Base-by-base conservation (phyloP, 2,113 vertebrate genomes). In the Corythoichthys haematopterus region DNA sequence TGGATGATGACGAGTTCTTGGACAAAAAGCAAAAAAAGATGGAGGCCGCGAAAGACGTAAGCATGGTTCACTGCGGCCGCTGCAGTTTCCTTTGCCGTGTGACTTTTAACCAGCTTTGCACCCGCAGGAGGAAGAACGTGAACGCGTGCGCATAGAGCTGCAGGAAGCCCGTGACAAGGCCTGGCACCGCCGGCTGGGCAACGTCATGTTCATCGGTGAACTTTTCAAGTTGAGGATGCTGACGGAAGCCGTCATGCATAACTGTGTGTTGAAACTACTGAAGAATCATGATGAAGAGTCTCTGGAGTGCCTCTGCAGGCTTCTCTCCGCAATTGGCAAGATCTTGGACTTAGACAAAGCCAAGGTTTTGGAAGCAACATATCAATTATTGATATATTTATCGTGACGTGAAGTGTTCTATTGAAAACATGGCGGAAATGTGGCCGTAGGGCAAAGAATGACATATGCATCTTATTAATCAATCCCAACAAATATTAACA, bases 161-260 rank as follows among this genome's bases (percentile, higher is more conserved):
- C 91, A 94, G 65, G 94, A 95, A 0, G 85, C 94, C 0, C 92
- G 90, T 84, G 95, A 99, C 83, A 90, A 93, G 79, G 96, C 96
- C 48, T 92, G 97, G 0, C 92, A 95, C 6, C 93, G 97, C 9
- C 99, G 97, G 0, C 80, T 99, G 56, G 97, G 97, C 3, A 99
- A 99, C 82, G 99, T 99, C 45, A 98, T 98, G 84, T 99, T 99
- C 70, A 99, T 99, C 0, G 97, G 97, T 1, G 97, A 99, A 69
- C 92, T 99, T 53, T 99, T 99, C 80, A 99, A 99, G 78, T 91
- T 99, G 70, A 99, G 98, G 89, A 99, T 99, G 97, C 87, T 99
- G 80, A 99, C 97, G 0, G 97, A 99, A 79, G 93, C 97, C 61
- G 99, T 99, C 84, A 99, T 99, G 97, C 97, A 98, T 0, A 96